Evolutionary conservation across 2,888 invertebrate genomes (phyloP).

Genomic region (Furcula furcula): DNA sequence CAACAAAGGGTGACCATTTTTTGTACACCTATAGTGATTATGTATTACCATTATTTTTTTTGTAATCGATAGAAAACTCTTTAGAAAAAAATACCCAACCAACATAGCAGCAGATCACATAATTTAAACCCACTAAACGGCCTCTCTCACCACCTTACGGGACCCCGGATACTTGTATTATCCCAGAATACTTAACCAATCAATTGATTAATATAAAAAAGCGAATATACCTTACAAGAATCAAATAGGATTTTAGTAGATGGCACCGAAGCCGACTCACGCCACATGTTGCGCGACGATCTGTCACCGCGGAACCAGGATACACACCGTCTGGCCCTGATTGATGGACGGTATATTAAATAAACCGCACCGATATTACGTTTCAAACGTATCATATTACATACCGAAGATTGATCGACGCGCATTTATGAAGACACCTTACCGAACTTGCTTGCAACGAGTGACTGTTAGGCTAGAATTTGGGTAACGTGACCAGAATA

Average conservation of each 20-base stretch:
- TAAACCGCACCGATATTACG: slow-evolving; percentile 72
- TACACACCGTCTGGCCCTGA: slow-evolving; percentile 56
- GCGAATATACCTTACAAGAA: slow-evolving; percentile 22
- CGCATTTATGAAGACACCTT: slow-evolving; percentile 45
- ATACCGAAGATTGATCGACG: slow-evolving; percentile 66
- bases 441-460: slow-evolving; percentile 8
- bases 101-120: no score
- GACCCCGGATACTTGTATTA: no score
- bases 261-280: slow-evolving; percentile 16
- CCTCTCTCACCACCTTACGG: no score
- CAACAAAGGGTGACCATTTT: no score
- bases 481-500: no score
- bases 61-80: no score
- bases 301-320: slow-evolving; percentile 63
- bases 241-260: slow-evolving; percentile 17
- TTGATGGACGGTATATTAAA: slow-evolving; percentile 76
- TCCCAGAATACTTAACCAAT: no score
- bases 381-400: slow-evolving; percentile 72
- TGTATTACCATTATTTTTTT: no score
- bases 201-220: slow-evolving; percentile 4
- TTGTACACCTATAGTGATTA: no score
- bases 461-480: no score
- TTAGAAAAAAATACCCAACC: no score
- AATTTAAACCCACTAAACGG: no score
- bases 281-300: slow-evolving; percentile 64